Conservation (phyloP, 2,797 vertebrate genomes). For the Paedocypris micromegethes region DNA sequence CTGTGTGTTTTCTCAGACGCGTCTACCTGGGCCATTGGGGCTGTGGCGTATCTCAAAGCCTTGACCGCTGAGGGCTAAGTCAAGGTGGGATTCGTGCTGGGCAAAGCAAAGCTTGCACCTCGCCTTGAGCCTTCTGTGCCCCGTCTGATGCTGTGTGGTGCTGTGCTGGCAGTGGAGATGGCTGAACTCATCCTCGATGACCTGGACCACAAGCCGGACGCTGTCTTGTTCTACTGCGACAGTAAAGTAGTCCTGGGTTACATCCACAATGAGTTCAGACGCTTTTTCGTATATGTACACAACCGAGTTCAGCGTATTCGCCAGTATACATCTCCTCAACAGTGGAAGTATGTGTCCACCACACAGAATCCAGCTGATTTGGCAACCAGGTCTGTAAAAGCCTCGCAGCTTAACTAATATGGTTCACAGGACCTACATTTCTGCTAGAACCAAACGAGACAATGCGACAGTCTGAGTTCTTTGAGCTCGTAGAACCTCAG, state of each 20-base stretch:
- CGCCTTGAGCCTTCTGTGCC: conserved; percentile 30
- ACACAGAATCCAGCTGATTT: conserved; percentile 41
- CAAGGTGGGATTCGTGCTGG: conserved; percentile 27
- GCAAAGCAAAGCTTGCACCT: conserved; percentile 34
- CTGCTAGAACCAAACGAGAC: conserved; percentile 18
- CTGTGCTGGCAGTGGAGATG: conserved; percentile 38
- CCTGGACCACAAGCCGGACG: conserved; percentile 24
- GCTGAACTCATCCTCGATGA: conserved; percentile 29
- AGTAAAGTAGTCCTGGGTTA: conserved; percentile 43
- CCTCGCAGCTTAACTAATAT: conserved; percentile 41
- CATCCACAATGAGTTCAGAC: conserved; percentile 30
- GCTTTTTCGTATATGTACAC: conserved; percentile 38
- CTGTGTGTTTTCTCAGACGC: conserved; percentile 38
- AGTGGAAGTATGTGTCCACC: conserved; percentile 41
- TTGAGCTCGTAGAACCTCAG: conserved; percentile 37
- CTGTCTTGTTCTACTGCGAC: conserved; percentile 32
- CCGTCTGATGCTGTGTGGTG: conserved; percentile 33
- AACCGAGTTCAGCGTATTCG: conserved; percentile 30
- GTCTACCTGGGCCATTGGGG: conserved; percentile 32
- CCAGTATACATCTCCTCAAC: conserved; percentile 15
- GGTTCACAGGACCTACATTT: conserved; percentile 43
- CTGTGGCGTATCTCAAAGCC: conserved; percentile 39
- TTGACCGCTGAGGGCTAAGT: background rate
- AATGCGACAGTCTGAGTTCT: background rate
- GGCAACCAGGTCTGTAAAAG: conserved; percentile 40